Conservation (phyloP, 2,888 invertebrate species). For the Spodoptera exigua region DNA sequence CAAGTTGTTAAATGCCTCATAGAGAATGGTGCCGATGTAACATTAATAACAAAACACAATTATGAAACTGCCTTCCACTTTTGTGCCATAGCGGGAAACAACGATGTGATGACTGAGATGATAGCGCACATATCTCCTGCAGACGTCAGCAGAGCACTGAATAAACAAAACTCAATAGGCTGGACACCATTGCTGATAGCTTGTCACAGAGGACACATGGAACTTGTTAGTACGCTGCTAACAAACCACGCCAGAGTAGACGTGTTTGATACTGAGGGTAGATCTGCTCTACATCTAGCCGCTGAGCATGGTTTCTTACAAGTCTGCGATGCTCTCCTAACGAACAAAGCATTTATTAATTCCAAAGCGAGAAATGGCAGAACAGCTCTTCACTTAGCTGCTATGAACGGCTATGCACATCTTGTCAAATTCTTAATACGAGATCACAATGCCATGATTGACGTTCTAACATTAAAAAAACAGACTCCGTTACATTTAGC, state of each 20-base stretch:
- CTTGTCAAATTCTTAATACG: slow-evolving; percentile 97
- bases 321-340: slow-evolving; percentile 96
- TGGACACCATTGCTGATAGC: slow-evolving; percentile 99
- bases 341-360: slow-evolving; percentile 99
- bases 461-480: slow-evolving; percentile 98
- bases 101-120: slow-evolving; percentile 98
- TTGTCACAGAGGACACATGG: slow-evolving; percentile 98
- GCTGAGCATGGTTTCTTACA: slow-evolving; percentile 97
- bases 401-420: slow-evolving; percentile 98
- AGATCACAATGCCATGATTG: slow-evolving; percentile 98
- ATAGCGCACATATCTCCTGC: slow-evolving; percentile 96
- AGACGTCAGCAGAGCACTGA: slow-evolving; percentile 97
- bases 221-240: slow-evolving; percentile 96
- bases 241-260: slow-evolving; percentile 99
- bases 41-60: slow-evolving; percentile 94
- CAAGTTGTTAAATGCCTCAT: slow-evolving; percentile 97
- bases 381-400: slow-evolving; percentile 98
- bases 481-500: slow-evolving; percentile 99
- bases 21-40: slow-evolving; percentile 97
- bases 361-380: slow-evolving; percentile 99
- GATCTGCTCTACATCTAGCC: slow-evolving; percentile 98
- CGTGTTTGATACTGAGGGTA: slow-evolving; percentile 98
- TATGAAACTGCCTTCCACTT: slow-evolving; percentile 98
- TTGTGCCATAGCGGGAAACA: slow-evolving; percentile 98
- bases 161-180: slow-evolving; percentile 97